A percentile compares a stretch with the other conserved stretches of the same genome.
These are phyloP conservation scores for Pteropus rufus DNA, from an alignment of 2,797 vertebrate species.

Conservation along the genomic window DNA sequence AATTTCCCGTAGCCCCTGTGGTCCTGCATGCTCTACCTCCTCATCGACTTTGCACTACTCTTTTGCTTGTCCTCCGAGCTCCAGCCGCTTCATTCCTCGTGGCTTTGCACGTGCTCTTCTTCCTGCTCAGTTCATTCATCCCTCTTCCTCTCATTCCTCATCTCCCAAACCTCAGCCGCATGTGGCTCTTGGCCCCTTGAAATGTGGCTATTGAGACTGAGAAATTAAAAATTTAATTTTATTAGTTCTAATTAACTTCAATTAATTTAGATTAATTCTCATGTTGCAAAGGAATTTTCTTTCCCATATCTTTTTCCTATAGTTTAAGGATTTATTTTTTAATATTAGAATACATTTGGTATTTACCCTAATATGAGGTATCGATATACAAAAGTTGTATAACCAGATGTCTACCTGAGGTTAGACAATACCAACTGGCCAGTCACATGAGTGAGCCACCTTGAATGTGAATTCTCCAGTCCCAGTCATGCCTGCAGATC, in stretches of 20 bases:
- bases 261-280: neutral
- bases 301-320: neutral
- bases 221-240: neutral
- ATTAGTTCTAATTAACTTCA: neutral
- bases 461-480: neutral
- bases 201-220: neutral
- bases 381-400: neutral
- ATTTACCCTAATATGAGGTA: neutral
- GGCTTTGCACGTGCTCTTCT: neutral
- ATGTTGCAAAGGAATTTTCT: neutral
- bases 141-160: neutral
- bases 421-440: neutral
- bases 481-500: neutral
- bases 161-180: neutral
- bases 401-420: neutral
- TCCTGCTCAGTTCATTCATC: neutral
- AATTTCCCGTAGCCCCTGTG: neutral
- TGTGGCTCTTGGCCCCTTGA: neutral
- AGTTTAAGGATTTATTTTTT: neutral
- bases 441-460: neutral
- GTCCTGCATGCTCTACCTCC: accelerated
- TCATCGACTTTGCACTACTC: too few relatives aligned
- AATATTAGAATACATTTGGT: neutral
- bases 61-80: neutral
- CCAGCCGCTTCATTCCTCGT: accelerated